Evolutionary conservation across 2,888 invertebrate species (phyloP).

Genomic region (Zonitis immaculata): DNA sequence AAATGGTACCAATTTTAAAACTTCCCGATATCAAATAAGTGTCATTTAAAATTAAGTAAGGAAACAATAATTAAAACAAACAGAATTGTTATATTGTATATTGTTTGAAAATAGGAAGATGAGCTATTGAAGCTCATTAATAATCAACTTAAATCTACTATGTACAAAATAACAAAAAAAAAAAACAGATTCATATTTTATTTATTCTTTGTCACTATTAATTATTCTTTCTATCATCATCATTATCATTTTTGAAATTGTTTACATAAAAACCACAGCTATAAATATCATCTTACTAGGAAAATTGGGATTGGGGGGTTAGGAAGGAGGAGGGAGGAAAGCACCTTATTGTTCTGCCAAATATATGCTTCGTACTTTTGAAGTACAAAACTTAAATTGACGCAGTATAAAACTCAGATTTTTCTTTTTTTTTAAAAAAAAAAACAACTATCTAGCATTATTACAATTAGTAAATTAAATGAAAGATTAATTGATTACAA

Average conservation of each 20-base stretch:
- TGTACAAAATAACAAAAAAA: constrained; percentile 18
- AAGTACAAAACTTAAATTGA: constrained; percentile 12
- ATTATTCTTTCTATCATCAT: no score
- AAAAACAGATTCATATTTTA: constrained; percentile 2
- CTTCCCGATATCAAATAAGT: no score
- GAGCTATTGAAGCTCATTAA: constrained; percentile 14
- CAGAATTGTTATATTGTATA: constrained; percentile 13
- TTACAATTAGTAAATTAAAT: not conserved
- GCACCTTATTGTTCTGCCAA: constrained; percentile 20
- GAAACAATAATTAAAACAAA: not conserved
- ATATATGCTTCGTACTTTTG: constrained; percentile 11
- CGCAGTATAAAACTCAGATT: constrained; percentile 17
- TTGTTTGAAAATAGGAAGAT: constrained; percentile 20
- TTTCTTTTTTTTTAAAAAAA: no score
- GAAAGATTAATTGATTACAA: no score
- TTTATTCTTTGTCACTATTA: not conserved
- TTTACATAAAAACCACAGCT: constrained; percentile 15
- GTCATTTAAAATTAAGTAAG: no score
- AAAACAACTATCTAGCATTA: no score
- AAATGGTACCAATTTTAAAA: no score
- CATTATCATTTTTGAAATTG: no score
- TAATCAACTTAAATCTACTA: constrained; percentile 17
- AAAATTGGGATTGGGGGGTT: no score
- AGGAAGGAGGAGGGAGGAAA: constrained; percentile 5
- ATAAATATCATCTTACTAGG: constrained; percentile 13